These are phyloP conservation scores for Camponotus vicinus DNA, from an alignment of 1,140 invertebrate genomes.

Conservation along the genomic window DNA sequence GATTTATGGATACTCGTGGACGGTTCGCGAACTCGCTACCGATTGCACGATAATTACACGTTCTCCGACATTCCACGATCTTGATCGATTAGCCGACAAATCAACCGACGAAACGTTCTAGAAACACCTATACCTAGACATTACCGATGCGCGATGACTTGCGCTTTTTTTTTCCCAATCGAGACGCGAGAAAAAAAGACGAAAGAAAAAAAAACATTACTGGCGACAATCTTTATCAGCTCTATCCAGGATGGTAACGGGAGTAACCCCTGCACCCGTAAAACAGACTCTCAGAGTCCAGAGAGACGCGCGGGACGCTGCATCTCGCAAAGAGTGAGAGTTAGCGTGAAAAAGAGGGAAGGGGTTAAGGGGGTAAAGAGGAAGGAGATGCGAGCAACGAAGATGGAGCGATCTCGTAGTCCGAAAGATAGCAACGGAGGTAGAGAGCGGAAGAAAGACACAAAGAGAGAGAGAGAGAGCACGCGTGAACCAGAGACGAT, in stretches of 20 bases:
- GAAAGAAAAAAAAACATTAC: neutral
- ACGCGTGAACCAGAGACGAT: constrained; percentile 56
- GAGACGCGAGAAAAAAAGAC: neutral
- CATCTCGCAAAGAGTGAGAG: constrained; percentile 21
- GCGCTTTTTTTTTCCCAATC: constrained; percentile 1
- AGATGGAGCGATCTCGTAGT: constrained; percentile 55
- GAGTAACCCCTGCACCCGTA: constrained; percentile 67
- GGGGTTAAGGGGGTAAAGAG: neutral
- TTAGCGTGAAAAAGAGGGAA: neutral
- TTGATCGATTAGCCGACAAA: constrained; percentile 11
- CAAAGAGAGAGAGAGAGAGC: constrained; percentile 3
- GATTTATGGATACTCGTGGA: constrained; percentile 42
- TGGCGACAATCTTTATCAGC: constrained; percentile 34
- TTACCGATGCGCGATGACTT: neutral
- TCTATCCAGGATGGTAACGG: constrained; percentile 43
- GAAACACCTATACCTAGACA: neutral
- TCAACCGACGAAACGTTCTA: neutral
- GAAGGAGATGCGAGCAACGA: constrained; percentile 33
- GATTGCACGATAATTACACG: constrained; percentile 57
- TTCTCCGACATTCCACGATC: constrained; percentile 33
- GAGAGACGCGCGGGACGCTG: constrained; percentile 9
- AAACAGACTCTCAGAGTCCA: constrained; percentile 63
- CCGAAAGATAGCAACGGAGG: constrained; percentile 55
- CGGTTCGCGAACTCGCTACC: constrained; percentile 44
- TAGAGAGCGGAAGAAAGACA: constrained; percentile 36